Evolutionary conservation across 2,888 invertebrate genomes (phyloP), one percentile per base, ranked within the genome.

Genomic region (Melanargia galathea): DNA sequence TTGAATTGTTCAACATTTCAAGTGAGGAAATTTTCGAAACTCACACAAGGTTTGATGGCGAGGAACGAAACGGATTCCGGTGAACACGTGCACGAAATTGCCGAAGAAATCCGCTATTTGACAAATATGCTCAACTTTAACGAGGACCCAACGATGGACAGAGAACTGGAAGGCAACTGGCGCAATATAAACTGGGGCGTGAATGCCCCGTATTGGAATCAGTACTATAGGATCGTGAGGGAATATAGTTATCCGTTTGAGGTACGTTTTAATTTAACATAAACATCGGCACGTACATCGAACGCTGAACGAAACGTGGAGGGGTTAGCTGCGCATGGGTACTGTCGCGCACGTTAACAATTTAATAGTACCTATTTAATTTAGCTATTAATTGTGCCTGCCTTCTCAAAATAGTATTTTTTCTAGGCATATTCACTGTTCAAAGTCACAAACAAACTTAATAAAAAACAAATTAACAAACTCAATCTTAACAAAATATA

Each of bases 191-290:
- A 90, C 59, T 91, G 91, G 91, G 91, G 90, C 0, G 85, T 85
- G 0, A 84, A 90, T 62, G 90, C 91, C 0, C 91, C 91, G 0
- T 90, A 90, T 68, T 90, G 90, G 90, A 91, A 91, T 66, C 86
- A 90, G 69, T 91, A 87, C 66, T 92, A 89, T 63, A 83, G 78
- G 58, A 68, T 86, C 63, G 79, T 92, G 2, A 81, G 75, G 48
- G 86, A 90, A 60, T 90, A 82, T 60, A 81, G 71, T 8, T 87
- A 86, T 75, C 92, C 92, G 0, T 85, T 84, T 77, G 83, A 87
- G 83, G 92, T 91, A 43, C 11, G 18, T 43, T 18, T 43, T 16
- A 35, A 13, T 38, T 38, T 38, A n/a, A n/a, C n/a, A n/a, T n/a
- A n/a, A n/a, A n/a, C n/a, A n/a, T n/a, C n/a, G n/a, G n/a, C n/a